Evolutionary conservation across 2,888 invertebrate genomes (phyloP).

Genomic region (Lumbricus terrestris): DNA sequence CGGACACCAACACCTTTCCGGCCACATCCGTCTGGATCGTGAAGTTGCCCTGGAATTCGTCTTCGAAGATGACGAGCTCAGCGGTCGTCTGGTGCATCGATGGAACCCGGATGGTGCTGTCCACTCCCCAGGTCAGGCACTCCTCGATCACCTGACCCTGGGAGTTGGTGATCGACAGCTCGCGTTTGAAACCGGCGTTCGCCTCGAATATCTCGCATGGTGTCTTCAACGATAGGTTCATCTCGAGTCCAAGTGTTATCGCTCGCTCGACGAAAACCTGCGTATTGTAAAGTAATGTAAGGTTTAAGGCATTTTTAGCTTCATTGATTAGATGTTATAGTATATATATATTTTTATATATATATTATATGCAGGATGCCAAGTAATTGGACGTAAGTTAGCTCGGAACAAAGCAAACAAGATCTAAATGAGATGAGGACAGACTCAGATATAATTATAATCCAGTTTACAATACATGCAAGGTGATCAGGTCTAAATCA

Average conservation of each 20-base stretch:
- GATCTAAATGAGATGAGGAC: background rate
- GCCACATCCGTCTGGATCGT: conserved; percentile 50
- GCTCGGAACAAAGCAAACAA: no score
- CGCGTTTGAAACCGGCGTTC: conserved; percentile 58
- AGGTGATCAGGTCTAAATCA: background rate
- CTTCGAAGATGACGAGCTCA: conserved; percentile 60
- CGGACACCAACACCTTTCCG: conserved; percentile 43
- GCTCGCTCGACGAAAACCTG: conserved; percentile 34
- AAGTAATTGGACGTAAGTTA: no score
- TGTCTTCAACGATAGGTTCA: conserved; percentile 49
- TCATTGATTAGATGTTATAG: background rate
- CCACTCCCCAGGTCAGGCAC: conserved; percentile 61
- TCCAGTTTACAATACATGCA: background rate
- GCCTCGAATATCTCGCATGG: conserved; percentile 59
- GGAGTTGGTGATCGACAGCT: conserved; percentile 54
- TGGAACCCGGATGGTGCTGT: conserved; percentile 60
- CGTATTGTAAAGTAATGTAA: background rate
- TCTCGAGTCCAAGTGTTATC: conserved; percentile 51
- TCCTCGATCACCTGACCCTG: conserved; percentile 55
- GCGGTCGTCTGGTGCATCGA: conserved; percentile 54
- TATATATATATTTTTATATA: no score
- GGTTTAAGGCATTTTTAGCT: background rate
- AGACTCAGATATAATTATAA: background rate
- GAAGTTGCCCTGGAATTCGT: conserved; percentile 59
- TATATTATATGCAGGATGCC: no score